Conservation (phyloP, 2,797 vertebrate species). For the Brachyalestes nurse region DNA sequence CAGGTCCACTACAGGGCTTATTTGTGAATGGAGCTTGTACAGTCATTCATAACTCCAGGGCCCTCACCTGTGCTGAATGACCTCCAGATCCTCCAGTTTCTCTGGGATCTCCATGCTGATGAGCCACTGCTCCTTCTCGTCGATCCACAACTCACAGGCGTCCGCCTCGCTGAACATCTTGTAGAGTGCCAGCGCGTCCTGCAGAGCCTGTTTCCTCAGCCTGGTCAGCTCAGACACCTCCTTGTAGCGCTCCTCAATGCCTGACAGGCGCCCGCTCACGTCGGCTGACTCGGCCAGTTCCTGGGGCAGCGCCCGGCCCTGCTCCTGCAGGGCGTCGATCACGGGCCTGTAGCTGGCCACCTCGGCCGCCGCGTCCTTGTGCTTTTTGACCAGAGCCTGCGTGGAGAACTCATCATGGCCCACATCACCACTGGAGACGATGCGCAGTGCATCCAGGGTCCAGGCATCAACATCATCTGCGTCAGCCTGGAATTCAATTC, state of each 20-base stretch:
- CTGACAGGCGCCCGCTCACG: conserved; percentile 83
- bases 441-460: conserved; percentile 84
- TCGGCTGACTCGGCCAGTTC: conserved; percentile 82
- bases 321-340: conserved; percentile 91
- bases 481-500: conserved; percentile 93
- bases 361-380: conserved; percentile 95
- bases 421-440: conserved; percentile 83
- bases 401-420: conserved; percentile 94
- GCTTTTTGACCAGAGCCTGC: conserved; percentile 83
- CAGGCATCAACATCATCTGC: conserved; percentile 88
- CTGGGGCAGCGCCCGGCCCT: conserved; percentile 83
- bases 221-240: conserved; percentile 92
- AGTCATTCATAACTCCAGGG: neutral
- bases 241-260: conserved; percentile 94
- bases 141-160: conserved; percentile 95
- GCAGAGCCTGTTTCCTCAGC: conserved; percentile 93
- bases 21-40: neutral
- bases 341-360: conserved; percentile 89
- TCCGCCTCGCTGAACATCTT: conserved; percentile 94
- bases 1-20: neutral
- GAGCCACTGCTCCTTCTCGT: conserved; percentile 97
- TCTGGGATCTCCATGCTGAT: conserved; percentile 87
- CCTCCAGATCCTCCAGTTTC: conserved; percentile 88
- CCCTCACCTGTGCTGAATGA: conserved; percentile 88
- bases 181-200: conserved; percentile 94